Percentiles rank a stretch among this genome's conserved stretches.
Evolutionary conservation across 2,888 invertebrate species (phyloP).

Genomic region (Pachymerium ferrugineum): DNA sequence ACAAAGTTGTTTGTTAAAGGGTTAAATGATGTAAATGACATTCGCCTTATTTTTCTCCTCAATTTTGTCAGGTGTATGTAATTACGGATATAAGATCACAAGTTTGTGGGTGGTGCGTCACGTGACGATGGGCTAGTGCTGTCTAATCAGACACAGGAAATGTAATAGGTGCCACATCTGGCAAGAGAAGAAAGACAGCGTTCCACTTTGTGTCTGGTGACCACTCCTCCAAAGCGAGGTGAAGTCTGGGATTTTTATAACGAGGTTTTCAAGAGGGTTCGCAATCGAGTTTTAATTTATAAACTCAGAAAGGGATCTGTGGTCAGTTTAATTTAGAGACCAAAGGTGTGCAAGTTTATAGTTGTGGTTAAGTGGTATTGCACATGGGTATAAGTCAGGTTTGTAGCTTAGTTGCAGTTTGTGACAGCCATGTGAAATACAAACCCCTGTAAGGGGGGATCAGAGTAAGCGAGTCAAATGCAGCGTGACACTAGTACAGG

Average conservation of each 20-base stretch:
- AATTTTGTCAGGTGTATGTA: not conserved
- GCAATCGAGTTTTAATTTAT: slow-evolving; percentile 4
- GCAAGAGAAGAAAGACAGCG: slow-evolving; percentile 15
- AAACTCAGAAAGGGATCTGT: slow-evolving; percentile 1
- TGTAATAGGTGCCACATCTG: slow-evolving; percentile 17
- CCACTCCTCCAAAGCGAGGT: not conserved
- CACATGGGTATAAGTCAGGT: slow-evolving; percentile 12
- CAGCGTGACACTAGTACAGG: slow-evolving; percentile 6
- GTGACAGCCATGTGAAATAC: slow-evolving; percentile 5
- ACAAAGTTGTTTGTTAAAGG: not conserved
- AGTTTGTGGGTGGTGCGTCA: not conserved
- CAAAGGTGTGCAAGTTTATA: slow-evolving; percentile 27
- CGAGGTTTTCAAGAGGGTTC: not conserved
- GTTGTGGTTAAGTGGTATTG: slow-evolving; percentile 22
- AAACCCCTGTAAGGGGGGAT: slow-evolving; percentile 4
- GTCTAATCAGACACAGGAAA: not conserved
- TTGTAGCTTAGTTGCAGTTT: slow-evolving; percentile 20
- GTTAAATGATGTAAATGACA: not conserved
- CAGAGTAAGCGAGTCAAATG: slow-evolving; percentile 25
- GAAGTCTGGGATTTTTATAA: not conserved
- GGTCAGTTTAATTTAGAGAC: slow-evolving; percentile 18
- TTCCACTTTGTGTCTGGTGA: slow-evolving; percentile 21
- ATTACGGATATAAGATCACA: not conserved
- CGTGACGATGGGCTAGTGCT: not conserved
- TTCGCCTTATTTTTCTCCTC: not conserved